phyloP scores from a whole-genome alignment of 2,113 vertebrate species.

The Nycticryphes semicollaris region DNA sequence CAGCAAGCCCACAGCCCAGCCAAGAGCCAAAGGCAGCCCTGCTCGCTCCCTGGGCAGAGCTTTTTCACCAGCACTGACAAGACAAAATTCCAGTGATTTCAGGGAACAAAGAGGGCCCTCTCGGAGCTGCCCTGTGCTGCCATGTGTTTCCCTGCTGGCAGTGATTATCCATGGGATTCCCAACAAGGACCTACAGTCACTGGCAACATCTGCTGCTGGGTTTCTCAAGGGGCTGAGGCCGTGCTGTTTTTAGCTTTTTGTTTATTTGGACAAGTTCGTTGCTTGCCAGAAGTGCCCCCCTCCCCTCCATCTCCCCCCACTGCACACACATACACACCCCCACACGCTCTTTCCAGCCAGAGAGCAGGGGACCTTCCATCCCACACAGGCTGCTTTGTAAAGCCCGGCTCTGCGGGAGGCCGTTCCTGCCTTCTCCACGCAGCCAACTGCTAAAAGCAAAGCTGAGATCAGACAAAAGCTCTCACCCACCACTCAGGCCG shows the following conservation, averaged over 20 bases:
- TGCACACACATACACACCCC: neutral
- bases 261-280: constrained; percentile 9
- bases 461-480: neutral
- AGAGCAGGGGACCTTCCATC: neutral
- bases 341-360: neutral
- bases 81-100: neutral
- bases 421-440: neutral
- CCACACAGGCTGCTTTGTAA: neutral
- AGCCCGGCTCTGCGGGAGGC: neutral
- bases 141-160: neutral
- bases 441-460: neutral
- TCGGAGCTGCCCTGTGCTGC: neutral
- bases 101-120: neutral
- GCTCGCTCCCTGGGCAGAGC: neutral
- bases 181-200: constrained; percentile 9
- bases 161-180: neutral
- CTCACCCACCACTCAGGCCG: neutral
- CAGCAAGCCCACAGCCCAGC: neutral
- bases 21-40: neutral
- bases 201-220: neutral
- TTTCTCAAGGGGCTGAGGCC: neutral
- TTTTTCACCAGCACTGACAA: neutral
- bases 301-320: no score
- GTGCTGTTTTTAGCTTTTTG: neutral
- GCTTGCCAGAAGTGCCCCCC: neutral